Percentiles rank a stretch among this genome's conserved stretches.
Conservation (phyloP, 2,797 vertebrate species). For the Sebastes jordani region DNA sequence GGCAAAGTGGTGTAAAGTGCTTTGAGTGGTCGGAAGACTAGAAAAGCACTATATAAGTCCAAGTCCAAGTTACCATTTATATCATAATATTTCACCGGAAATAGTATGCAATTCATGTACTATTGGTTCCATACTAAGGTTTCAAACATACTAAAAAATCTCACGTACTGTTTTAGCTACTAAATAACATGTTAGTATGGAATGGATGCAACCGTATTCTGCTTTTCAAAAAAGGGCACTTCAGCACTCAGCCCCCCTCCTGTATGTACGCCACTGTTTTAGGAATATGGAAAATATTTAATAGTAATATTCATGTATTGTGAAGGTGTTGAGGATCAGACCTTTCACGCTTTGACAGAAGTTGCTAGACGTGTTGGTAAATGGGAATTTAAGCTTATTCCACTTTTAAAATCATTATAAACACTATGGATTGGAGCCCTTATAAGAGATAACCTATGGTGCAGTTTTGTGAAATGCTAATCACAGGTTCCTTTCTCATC, state of each 20-base stretch:
- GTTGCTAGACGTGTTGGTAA: background rate
- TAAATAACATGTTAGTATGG: rapidly evolving
- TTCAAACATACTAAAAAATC: no score
- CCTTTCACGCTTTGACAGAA: background rate
- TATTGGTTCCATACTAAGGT: no score
- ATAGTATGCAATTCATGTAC: no score
- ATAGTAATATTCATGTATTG: background rate
- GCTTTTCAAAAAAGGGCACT: no score
- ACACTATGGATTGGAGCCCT: background rate
- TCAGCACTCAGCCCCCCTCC: background rate
- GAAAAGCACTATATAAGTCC: no score
- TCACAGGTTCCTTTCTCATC: background rate
- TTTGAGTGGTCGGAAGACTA: no score
- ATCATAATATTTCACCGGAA: no score
- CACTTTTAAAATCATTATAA: background rate
- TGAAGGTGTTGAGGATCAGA: background rate
- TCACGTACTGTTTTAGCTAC: no score
- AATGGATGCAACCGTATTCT: no score
- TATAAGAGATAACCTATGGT: background rate
- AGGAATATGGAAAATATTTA: background rate
- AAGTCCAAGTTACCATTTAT: no score
- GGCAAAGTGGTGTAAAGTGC: no score
- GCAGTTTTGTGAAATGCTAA: background rate
- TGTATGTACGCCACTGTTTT: background rate
- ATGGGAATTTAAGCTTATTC: background rate